Base-by-base conservation (phyloP, 2,113 vertebrate genomes). In the Sclerurus mexicanus region DNA sequence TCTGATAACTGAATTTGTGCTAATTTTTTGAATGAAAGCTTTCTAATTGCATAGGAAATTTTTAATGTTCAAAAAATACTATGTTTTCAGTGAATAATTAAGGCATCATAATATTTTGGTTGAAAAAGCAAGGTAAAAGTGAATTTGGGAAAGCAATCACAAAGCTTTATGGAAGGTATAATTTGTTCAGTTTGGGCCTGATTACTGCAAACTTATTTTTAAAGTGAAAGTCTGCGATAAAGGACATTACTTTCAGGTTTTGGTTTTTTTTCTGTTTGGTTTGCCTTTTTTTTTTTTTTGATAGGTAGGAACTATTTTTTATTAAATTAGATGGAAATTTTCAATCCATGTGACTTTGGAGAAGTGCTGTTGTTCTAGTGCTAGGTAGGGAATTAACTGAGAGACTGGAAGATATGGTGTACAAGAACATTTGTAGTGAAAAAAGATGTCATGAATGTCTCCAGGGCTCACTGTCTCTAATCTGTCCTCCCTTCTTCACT, bases 241-340 rank as follows among this genome's bases (percentile, higher is more conserved):
- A 49, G 1, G 16, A 50, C 1, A 4, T 20, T 72, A 55, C 12
- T 60, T 46, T 50, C 15, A 58, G 5, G 6, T 22, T 75, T 68
- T 2, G 4, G 2, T 0, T 2, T 19, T 30, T n/a, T 19, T 20
- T 16, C 5, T 7, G 8, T 35, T 49, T 33, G 3, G 3, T 3
- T 10, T 53, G 11, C 37, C 71, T 86, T 14, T 1, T 13, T 49
- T 24, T 1, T 13, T 49, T 55, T 63, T 75, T n/a, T n/a, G 14
- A 75, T 2, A 62, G 56, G 24, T 37, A 28, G 64, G 25, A 68
- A 50, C 3, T 37, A 25, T 71, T 83, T 92, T 42, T 9, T 66
- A 3, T 52, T 56, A 69, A 89, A 59, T 42, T 82, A 12, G 7
- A 55, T 74, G 6, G 12, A 82, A 59, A 58, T 39, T 40, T 67